phyloP scores from a whole-genome alignment of 2,888 invertebrate species.

The Chouioia cunea region DNA sequence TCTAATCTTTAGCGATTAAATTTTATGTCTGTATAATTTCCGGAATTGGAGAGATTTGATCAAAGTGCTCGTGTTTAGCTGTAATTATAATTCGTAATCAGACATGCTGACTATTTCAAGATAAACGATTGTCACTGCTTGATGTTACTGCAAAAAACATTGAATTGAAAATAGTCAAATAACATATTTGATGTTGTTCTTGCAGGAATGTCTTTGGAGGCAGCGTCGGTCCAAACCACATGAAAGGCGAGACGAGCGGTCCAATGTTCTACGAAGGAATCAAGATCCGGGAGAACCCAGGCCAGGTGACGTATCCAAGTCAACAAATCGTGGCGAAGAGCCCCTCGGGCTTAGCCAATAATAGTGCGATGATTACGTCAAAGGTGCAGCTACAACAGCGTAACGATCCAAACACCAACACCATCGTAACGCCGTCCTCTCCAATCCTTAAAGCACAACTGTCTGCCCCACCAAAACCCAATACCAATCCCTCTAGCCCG shows the following conservation, averaged over 20 bases:
- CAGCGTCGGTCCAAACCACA: slow-evolving; percentile 83
- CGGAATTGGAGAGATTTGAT: too few relatives aligned
- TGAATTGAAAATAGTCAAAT: too few relatives aligned
- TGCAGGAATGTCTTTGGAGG: slow-evolving; percentile 85
- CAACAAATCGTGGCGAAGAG: slow-evolving; percentile 45
- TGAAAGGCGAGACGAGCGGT: slow-evolving; percentile 75
- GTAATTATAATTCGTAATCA: too few relatives aligned
- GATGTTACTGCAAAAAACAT: too few relatives aligned
- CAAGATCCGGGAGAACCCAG: slow-evolving; percentile 75
- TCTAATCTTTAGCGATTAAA: too few relatives aligned
- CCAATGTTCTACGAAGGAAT: slow-evolving; percentile 78
- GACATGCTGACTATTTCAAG: too few relatives aligned
- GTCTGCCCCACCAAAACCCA: slow-evolving; percentile 75
- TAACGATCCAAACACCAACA: slow-evolving; percentile 64
- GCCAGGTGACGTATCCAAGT: slow-evolving; percentile 68
- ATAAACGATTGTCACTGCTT: too few relatives aligned
- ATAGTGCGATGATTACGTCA: slow-evolving; percentile 57
- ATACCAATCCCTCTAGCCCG: slow-evolving; percentile 64
- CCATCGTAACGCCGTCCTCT: slow-evolving; percentile 74
- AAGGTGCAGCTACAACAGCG: slow-evolving; percentile 70
- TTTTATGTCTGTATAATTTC: too few relatives aligned
- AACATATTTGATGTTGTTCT: neutral
- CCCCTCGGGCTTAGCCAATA: slow-evolving; percentile 57
- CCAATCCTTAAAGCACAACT: slow-evolving; percentile 89
- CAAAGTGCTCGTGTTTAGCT: too few relatives aligned